Conservation (phyloP, 2,888 invertebrate genomes). For the Baccha elongata region DNA sequence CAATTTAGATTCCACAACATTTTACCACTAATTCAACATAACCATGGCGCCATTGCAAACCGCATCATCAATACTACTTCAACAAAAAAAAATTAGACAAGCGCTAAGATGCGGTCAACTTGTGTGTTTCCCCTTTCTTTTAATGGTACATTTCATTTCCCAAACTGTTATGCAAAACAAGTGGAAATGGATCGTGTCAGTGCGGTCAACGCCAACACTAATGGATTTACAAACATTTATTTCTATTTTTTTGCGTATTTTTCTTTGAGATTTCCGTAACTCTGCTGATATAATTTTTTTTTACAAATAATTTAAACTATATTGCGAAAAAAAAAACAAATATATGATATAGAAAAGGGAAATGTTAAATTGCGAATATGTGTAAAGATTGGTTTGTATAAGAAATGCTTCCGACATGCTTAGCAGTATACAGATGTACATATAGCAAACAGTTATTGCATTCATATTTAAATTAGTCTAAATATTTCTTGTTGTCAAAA, state of each 20-base stretch:
- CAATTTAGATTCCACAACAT: conserved; percentile 5
- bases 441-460: conserved; percentile 12
- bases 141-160: conserved; percentile 7
- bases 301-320: conserved; percentile 41
- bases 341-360: neutral
- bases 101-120: conserved; percentile 5
- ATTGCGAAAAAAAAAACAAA: conserved; percentile 26
- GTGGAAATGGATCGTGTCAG: conserved; percentile 72
- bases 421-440: conserved; percentile 26
- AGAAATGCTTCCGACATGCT: conserved; percentile 51
- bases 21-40: neutral
- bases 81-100: neutral
- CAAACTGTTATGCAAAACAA: conserved; percentile 62
- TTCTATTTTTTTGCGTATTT: conserved; percentile 15
- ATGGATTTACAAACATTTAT: conserved; percentile 49
- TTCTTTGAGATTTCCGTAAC: conserved; percentile 64
- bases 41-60: conserved; percentile 18
- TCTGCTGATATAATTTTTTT: conserved; percentile 62
- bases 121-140: conserved; percentile 10
- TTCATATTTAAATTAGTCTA: too few species aligned
- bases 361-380: neutral
- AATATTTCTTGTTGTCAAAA: too few species aligned
- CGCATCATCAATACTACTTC: neutral
- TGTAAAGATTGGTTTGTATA: neutral
- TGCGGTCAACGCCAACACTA: conserved; percentile 68